phyloP scores from a whole-genome alignment of 1,140 invertebrate genomes.

The Brachionus manjavacas region DNA sequence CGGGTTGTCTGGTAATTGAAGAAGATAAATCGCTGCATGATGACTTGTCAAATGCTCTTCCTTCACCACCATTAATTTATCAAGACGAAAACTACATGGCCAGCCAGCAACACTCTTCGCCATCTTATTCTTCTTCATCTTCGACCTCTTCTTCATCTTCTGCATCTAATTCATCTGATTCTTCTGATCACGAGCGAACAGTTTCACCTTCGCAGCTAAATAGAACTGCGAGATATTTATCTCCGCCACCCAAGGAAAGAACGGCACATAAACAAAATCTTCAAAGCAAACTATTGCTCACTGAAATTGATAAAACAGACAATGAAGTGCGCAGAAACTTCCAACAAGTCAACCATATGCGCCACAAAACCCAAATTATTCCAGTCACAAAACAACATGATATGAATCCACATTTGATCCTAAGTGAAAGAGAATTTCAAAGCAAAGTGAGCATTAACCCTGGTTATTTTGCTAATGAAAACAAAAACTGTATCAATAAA shows the following conservation, averaged over 20 bases:
- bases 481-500: neutral
- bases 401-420: neutral
- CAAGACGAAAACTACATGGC: neutral
- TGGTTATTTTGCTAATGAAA: neutral
- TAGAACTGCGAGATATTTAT: neutral
- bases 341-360: neutral
- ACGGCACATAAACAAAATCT: neutral
- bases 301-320: neutral
- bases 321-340: neutral
- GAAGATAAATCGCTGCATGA: conserved; percentile 16
- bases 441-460: neutral
- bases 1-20: conserved; percentile 5
- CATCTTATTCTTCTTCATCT: conserved; percentile 16
- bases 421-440: neutral
- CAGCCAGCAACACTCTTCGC: neutral
- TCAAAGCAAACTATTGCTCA: neutral
- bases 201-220: conserved; percentile 37
- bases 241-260: neutral
- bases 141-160: conserved; percentile 10
- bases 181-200: conserved; percentile 13
- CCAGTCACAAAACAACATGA: neutral
- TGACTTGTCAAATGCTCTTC: neutral
- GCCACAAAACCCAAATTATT: neutral
- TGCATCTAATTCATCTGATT: conserved; percentile 31
- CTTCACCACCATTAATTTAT: conserved; percentile 37